These are phyloP conservation scores for Halcyon malimbica DNA, from an alignment of 2,113 vertebrate species.

Conservation along the genomic window DNA sequence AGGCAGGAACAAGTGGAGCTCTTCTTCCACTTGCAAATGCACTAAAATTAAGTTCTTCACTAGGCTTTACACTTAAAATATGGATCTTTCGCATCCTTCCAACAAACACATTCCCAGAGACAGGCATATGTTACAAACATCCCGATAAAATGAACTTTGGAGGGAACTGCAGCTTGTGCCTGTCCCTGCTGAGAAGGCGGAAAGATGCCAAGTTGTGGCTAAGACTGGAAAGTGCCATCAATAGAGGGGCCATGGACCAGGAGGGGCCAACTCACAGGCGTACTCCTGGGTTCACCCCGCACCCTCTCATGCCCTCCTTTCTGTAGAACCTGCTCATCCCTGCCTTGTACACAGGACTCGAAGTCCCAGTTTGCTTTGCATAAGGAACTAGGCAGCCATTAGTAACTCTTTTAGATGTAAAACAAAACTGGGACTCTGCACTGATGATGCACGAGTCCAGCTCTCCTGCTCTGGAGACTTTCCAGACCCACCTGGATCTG, in stretches of 20 bases:
- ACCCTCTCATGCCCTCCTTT: fast-evolving
- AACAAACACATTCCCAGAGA: constrained; percentile 16
- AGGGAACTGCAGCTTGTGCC: neutral
- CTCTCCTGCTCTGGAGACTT: too few species aligned
- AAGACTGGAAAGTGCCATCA: neutral
- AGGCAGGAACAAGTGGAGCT: neutral
- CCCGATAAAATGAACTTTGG: neutral
- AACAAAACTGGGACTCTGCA: neutral
- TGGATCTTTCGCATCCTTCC: neutral
- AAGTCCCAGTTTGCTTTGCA: neutral
- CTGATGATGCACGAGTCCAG: fast-evolving
- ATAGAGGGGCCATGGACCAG: neutral
- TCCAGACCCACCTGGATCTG: too few species aligned
- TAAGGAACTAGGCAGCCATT: neutral
- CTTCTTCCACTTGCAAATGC: constrained; percentile 15
- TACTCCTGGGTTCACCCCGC: neutral
- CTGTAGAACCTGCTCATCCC: neutral
- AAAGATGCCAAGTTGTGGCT: neutral
- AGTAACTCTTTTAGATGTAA: neutral
- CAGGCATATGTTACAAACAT: constrained; percentile 22
- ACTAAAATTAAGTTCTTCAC: constrained; percentile 21
- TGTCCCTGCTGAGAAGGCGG: constrained; percentile 9
- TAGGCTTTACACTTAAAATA: constrained; percentile 25
- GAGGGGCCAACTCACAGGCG: fast-evolving
- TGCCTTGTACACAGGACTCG: neutral